A percentile compares a stretch with the other conserved stretches of the same genome.
Evolutionary conservation across 2,888 invertebrate species (phyloP).

Genomic region (Aspidapion aeneum): DNA sequence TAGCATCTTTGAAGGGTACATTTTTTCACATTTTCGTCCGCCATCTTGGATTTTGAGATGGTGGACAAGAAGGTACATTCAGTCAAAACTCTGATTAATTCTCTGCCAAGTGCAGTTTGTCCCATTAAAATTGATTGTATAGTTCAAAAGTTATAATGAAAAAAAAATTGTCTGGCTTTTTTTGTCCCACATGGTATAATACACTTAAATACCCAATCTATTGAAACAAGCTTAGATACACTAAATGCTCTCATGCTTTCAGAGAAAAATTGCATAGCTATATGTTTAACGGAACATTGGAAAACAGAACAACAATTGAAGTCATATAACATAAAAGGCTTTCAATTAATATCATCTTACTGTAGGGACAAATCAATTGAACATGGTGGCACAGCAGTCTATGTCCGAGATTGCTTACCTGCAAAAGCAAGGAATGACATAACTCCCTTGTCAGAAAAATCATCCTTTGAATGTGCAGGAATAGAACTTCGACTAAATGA

Average conservation of each 20-base stretch:
- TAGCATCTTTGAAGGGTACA: too few species aligned
- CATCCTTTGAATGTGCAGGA: not conserved
- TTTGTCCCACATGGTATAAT: too few species aligned
- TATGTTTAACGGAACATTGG: not conserved
- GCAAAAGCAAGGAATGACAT: not conserved
- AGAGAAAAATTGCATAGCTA: not conserved
- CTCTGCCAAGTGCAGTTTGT: too few species aligned
- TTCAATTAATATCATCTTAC: not conserved
- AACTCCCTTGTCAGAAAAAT: not conserved
- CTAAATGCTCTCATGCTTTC: not conserved
- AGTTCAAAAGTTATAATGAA: too few species aligned
- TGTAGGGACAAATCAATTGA: not conserved
- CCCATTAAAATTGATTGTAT: too few species aligned
- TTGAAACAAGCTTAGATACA: not conserved
- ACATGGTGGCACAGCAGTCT: not conserved
- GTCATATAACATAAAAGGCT: not conserved
- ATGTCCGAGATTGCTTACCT: not conserved
- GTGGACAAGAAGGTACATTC: too few species aligned
- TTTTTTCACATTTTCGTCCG: too few species aligned
- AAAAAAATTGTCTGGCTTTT: too few species aligned
- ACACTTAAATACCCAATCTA: not conserved
- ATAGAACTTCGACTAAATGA: not conserved
- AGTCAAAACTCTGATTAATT: too few species aligned
- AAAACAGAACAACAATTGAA: not conserved
- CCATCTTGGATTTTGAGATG: too few species aligned